Evolutionary conservation across 2,888 invertebrate species (phyloP).

Genomic region (Zeuzera pyrina): DNA sequence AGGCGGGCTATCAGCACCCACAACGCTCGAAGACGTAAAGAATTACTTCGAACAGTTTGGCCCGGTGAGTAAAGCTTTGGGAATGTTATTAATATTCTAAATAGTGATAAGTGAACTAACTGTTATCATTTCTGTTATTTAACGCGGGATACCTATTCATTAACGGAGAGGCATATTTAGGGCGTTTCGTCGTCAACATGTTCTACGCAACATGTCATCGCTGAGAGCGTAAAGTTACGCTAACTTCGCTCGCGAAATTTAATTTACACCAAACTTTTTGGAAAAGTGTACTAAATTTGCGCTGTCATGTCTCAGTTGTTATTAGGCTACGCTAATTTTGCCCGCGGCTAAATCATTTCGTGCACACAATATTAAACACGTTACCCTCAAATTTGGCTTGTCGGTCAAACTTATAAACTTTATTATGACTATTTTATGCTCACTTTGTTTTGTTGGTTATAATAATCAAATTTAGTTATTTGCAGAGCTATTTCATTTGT

Average conservation of each 20-base stretch:
- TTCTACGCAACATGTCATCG: slow-evolving; percentile 36
- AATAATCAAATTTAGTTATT: no score
- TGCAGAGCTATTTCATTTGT: no score
- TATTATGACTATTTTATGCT: slow-evolving; percentile 32
- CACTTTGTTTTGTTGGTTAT: slow-evolving; percentile 11
- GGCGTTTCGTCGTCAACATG: no score
- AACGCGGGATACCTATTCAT: no score
- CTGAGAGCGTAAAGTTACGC: slow-evolving; percentile 33
- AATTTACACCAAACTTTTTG: slow-evolving; percentile 51
- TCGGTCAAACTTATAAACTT: slow-evolving; percentile 40
- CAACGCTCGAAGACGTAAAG: slow-evolving; percentile 99
- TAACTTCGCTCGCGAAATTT: slow-evolving; percentile 43
- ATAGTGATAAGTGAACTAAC: no score
- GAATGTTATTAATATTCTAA: no score
- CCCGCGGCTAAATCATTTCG: slow-evolving; percentile 40
- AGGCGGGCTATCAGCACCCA: slow-evolving; percentile 98
- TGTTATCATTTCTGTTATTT: no score
- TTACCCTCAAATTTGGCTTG: slow-evolving; percentile 35
- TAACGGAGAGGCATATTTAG: no score
- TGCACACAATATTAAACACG: slow-evolving; percentile 44
- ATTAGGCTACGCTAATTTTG: slow-evolving; percentile 46
- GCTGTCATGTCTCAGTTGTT: slow-evolving; percentile 52
- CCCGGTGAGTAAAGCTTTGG: slow-evolving; percentile 98
- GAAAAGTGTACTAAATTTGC: slow-evolving; percentile 47
- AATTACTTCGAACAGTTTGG: slow-evolving; percentile 99